These are phyloP conservation scores for Chaetodon trifasciatus DNA, from an alignment of 2,797 vertebrate species.

Conservation along the genomic window DNA sequence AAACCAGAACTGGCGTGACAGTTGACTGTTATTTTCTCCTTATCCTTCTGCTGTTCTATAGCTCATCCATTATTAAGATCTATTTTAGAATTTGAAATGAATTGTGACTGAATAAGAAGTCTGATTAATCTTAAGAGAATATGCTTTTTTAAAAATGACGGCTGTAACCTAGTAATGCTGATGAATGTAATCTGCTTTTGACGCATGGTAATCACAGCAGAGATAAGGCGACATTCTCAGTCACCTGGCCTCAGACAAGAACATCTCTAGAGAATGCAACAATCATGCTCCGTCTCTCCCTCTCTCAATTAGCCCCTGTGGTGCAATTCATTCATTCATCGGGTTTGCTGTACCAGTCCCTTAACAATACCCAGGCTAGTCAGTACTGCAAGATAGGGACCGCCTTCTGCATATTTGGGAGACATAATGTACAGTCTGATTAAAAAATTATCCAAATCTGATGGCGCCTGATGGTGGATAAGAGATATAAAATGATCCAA, in stretches of 20 bases:
- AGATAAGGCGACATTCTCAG: slow-evolving; percentile 69
- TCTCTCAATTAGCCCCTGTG: slow-evolving; percentile 85
- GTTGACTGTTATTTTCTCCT: slow-evolving; percentile 60
- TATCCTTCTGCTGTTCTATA: slow-evolving; percentile 57
- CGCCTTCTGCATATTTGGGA: slow-evolving; percentile 71
- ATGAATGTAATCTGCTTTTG: slow-evolving; percentile 70
- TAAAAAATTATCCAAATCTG: slow-evolving; percentile 47
- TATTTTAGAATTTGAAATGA: slow-evolving; percentile 70
- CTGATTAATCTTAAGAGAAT: slow-evolving; percentile 73
- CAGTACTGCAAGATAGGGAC: slow-evolving; percentile 71
- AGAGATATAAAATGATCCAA: slow-evolving; percentile 17
- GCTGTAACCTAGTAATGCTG: slow-evolving; percentile 68
- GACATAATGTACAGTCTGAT: slow-evolving; percentile 46
- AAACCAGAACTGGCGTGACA: slow-evolving; percentile 52
- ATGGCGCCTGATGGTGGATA: slow-evolving; percentile 39
- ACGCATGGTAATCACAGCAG: slow-evolving; percentile 71
- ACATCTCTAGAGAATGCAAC: slow-evolving; percentile 80
- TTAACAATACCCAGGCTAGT: slow-evolving; percentile 80
- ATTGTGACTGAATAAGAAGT: slow-evolving; percentile 65
- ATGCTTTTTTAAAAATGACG: slow-evolving; percentile 74
- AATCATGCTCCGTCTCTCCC: slow-evolving; percentile 77
- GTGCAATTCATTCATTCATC: slow-evolving; percentile 86
- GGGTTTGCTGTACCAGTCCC: slow-evolving; percentile 81
- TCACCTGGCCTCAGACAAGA: slow-evolving; percentile 75
- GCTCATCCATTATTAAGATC: slow-evolving; percentile 75